Percentiles rank a stretch among this genome's conserved stretches.
These are phyloP conservation scores for Anoplophora glabripennis DNA, from an alignment of 1,140 invertebrate genomes.

Conservation along the genomic window DNA sequence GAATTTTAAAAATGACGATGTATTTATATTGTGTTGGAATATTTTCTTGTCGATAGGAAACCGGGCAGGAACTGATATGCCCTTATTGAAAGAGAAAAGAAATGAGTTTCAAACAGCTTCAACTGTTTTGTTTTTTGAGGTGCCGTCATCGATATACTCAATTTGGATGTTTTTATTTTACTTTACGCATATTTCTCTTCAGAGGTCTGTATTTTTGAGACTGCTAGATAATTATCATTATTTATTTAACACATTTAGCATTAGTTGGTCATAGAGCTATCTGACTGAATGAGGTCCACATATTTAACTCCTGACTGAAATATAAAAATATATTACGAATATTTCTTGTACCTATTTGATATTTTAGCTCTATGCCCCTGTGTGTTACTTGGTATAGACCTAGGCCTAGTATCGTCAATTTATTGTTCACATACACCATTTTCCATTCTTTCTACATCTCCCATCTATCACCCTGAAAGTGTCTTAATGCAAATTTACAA, in stretches of 20 bases:
- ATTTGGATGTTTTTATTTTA: too few relatives aligned
- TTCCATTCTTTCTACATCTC: constrained; percentile 1
- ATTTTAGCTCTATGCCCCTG: constrained; percentile 18
- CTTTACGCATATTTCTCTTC: not conserved
- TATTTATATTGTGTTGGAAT: too few relatives aligned
- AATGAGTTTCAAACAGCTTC: too few relatives aligned
- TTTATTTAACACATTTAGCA: constrained; percentile 23
- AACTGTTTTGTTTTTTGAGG: too few relatives aligned
- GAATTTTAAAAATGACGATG: too few relatives aligned
- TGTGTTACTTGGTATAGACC: constrained; percentile 15
- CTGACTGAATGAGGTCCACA: constrained; percentile 21
- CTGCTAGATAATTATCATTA: constrained; percentile 12
- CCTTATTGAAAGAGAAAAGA: too few relatives aligned
- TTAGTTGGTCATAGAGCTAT: constrained; percentile 19
- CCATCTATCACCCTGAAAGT: constrained; percentile 1
- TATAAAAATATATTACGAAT: constrained; percentile 15
- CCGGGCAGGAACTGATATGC: too few relatives aligned
- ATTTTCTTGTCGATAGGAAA: too few relatives aligned
- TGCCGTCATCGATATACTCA: too few relatives aligned
- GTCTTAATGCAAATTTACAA: not conserved
- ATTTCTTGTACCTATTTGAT: not conserved
- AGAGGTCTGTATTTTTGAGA: not conserved
- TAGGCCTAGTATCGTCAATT: constrained; percentile 26
- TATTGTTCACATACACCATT: constrained; percentile 1
- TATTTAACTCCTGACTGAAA: constrained; percentile 15